Conservation (phyloP, 2,113 vertebrate genomes). For the Sorex araneus region DNA sequence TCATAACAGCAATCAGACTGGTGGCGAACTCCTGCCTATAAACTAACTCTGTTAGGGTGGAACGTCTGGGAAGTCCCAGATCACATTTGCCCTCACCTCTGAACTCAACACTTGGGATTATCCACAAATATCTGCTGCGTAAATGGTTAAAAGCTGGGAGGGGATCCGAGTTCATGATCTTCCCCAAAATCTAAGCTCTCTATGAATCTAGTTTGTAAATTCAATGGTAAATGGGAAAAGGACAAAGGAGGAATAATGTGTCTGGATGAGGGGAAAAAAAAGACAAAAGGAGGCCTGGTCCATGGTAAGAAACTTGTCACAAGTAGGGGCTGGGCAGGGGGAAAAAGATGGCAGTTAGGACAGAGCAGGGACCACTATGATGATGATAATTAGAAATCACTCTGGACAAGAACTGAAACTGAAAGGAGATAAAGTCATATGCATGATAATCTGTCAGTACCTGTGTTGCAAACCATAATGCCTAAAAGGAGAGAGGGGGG, state of each 20-base stretch:
- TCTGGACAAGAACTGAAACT: too few relatives aligned
- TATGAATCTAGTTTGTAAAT: not conserved
- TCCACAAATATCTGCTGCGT: not conserved
- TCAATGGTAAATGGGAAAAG: not conserved
- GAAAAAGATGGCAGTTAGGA: too few relatives aligned
- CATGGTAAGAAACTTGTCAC: too few relatives aligned
- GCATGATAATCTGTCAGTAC: too few relatives aligned
- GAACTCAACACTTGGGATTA: not conserved
- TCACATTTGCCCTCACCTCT: not conserved
- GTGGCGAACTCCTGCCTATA: fast-evolving
- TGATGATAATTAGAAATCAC: too few relatives aligned
- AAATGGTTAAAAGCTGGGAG: not conserved
- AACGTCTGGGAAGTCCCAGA: not conserved
- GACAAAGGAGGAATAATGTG: not conserved
- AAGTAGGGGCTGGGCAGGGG: too few relatives aligned
- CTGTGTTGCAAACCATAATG: too few relatives aligned
- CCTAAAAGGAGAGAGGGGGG: not conserved
- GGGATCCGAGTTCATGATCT: not conserved
- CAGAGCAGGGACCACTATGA: too few relatives aligned
- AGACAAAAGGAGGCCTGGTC: too few relatives aligned
- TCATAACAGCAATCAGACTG: not conserved
- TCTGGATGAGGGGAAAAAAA: too few relatives aligned
- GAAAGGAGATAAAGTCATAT: too few relatives aligned
- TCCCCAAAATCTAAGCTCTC: not conserved
- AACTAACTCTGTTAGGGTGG: not conserved